Evolutionary conservation across 2,888 invertebrate genomes (phyloP), one percentile per base, ranked within the genome.

Genomic region (Rhopalosiphum nymphaeae): DNA sequence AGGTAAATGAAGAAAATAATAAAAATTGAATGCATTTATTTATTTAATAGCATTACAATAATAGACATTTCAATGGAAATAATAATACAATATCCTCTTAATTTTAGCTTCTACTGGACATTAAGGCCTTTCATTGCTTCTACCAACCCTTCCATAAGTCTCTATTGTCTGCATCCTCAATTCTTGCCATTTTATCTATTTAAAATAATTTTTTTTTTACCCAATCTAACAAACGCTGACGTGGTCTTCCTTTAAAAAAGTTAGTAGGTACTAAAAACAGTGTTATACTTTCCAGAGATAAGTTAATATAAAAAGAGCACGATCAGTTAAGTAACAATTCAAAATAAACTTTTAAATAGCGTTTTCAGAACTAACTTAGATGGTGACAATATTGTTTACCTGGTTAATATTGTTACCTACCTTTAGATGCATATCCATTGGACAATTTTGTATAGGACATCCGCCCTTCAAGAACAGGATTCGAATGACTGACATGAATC

Each of bases 401-500:
- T 2, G n/a, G 1, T 57, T 56, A 56, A 42, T 46, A 13, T 67
- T 25, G 11, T 67, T 25, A 86, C 13, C 95, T 95, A 56, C 95
- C 94, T 94, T 95, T 95, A 61, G 95, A 95, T 85, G 95, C 95
- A 91, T 95, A 95, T 78, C 95, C 95, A 95, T 95, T 96, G 95
- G 95, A 96, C 95, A 95, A 96, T 95, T 95, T 96, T 96, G 97
- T 97, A 95, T 98, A 97, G 95, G 97, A 97, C 95, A 98, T 96
- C 96, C 97, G 96, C 95, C 98, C 98, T 96, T 98, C 97, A 95
- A 97, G 96, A 95, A 97, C 96, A 95, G 97, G 97, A 94, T 96
- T 95, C 67, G 96, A 96, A 95, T 96, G 97, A 96, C 97, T 97
- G 95, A 97, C 95, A 95, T 97, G 96, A 95, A 97, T 96, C 95